Conservation (phyloP, 2,888 invertebrate genomes). For the Gandaritis pyraliata region DNA sequence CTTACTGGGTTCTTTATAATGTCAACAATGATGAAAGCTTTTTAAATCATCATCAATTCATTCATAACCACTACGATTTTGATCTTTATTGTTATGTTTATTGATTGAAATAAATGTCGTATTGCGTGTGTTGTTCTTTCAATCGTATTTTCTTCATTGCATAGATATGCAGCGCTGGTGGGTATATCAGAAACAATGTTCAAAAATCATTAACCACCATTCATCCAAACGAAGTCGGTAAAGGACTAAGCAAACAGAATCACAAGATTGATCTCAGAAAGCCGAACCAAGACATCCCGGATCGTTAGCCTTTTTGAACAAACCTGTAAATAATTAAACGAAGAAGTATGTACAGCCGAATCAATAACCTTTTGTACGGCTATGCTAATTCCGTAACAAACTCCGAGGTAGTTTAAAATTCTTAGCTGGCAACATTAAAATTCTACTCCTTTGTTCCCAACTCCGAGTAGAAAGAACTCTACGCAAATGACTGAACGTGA, state of each 20-base stretch:
- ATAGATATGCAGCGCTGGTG: too few species aligned
- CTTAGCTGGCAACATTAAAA: conserved; percentile 32
- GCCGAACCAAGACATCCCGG: neutral
- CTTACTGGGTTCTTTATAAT: too few species aligned
- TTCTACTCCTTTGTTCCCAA: conserved; percentile 32
- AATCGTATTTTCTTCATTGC: neutral
- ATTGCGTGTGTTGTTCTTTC: conserved; percentile 16
- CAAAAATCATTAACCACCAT: neutral
- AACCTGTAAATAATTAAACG: conserved; percentile 23
- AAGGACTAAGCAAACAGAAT: too few species aligned
- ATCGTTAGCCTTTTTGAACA: neutral
- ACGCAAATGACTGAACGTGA: neutral
- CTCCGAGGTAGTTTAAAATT: conserved; percentile 40
- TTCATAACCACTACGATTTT: neutral
- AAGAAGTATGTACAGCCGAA: conserved; percentile 23
- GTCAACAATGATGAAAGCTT: too few species aligned
- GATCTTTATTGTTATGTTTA: conserved; percentile 1
- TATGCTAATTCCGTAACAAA: conserved; percentile 39
- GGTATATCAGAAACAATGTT: too few species aligned
- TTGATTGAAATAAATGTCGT: conserved; percentile 8
- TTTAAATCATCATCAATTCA: too few species aligned
- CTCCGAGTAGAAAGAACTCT: conserved; percentile 10
- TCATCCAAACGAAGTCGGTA: too few species aligned
- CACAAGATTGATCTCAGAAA: neutral
- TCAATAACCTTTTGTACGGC: conserved; percentile 36